Evolutionary conservation across 2,113 vertebrate species (phyloP), one percentile per base, ranked within the genome.

Genomic region (Bolborhynchus lineola): DNA sequence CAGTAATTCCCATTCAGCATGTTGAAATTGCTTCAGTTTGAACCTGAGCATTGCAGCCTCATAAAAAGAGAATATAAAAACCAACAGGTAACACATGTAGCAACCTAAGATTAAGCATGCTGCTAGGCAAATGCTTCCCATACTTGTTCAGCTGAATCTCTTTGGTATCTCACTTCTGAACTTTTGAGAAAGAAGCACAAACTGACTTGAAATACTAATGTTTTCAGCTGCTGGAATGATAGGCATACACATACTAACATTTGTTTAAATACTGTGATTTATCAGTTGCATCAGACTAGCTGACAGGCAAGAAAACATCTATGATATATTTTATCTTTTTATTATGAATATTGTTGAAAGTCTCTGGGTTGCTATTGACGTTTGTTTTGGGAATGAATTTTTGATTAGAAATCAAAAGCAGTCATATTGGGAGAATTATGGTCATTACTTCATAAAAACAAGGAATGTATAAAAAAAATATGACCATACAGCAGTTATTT

Each of bases 181-280:
- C 77, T 41, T 53, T 49, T 67, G 71, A 71, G 88, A 91, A 77
- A 93, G 80, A 79, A 50, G 20, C 77, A 89, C 72, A 88, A 89
- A 76, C 85, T 83, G 59, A 91, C 85, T 93, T 93, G 88, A 95
- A 93, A 89, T 62, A 16, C 55, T 33, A 28, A 75, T 28, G 42
- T 62, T 65, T 82, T 93, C 79, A 41, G 52, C 37, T 75, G 64
- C 63, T 86, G 93, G 65, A 86, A 72, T 13, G 42, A 89, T 76
- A 88, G 65, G n/a, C n/a, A 15, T 78, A 47, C 53, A 78, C 35
- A 41, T 8, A 31, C 11, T 57, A 62, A 47, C 14, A 13, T 57
- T 75, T 52, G 42, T 57, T 89, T 82, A 55, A 52, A 65, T 35
- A 18, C 24, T 84, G 59, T 47, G 37, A 69, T 88, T 91, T 74